phyloP scores from a whole-genome alignment of 2,113 vertebrate genomes.

The Martes martes region DNA sequence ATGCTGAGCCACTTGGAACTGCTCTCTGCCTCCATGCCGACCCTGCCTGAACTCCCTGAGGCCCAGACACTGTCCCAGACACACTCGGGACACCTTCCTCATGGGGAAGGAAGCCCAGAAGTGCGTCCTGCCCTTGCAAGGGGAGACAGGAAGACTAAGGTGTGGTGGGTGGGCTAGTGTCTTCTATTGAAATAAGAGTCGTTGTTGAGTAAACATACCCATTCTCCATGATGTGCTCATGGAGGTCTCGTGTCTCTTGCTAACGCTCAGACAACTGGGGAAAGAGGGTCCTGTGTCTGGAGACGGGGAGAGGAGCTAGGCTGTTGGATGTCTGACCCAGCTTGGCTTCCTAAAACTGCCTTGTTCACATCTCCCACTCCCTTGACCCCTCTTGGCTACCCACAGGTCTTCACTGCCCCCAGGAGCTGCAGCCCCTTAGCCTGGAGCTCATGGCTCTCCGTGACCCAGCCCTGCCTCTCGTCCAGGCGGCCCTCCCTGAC shows the following conservation, averaged over 20 bases:
- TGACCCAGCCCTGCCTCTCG: not conserved
- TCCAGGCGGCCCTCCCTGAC: not conserved
- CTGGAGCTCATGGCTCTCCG: not conserved
- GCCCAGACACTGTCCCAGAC: not conserved
- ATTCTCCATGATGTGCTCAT: not conserved
- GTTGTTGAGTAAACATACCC: not conserved
- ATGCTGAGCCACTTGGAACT: not conserved
- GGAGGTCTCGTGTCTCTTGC: not conserved
- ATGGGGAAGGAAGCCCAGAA: not conserved
- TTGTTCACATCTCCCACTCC: not conserved
- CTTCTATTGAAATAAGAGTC: not conserved
- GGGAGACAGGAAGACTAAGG: not conserved
- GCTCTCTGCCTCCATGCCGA: not conserved
- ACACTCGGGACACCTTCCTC: not conserved
- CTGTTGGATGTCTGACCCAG: too few species aligned
- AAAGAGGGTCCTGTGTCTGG: not conserved
- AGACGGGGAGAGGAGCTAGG: accelerated
- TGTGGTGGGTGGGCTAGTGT: not conserved
- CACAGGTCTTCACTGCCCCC: not conserved
- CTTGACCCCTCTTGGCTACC: not conserved
- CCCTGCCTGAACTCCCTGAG: not conserved
- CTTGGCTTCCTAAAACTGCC: not conserved
- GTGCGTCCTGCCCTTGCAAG: not conserved
- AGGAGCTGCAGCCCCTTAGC: not conserved
- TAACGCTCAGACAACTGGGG: not conserved